Conservation (phyloP, 92 coral and sea anemone species). For the Plumapathes pennacea region DNA sequence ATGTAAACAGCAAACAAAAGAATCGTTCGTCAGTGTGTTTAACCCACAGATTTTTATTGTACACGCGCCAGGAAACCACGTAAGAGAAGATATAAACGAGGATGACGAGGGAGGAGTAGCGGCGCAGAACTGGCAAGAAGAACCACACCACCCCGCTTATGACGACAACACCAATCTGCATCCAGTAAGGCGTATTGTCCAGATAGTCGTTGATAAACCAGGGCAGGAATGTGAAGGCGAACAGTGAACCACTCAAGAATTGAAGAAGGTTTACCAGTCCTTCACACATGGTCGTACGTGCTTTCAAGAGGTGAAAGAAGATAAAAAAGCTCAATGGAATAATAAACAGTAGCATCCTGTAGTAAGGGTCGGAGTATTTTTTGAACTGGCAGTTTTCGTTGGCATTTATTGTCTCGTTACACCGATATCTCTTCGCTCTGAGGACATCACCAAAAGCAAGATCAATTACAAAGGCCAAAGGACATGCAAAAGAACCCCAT, state of each 20-base stretch:
- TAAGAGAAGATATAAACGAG: conserved; percentile 18
- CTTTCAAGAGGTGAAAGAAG: no score
- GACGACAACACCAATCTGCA: background rate
- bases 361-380: no score
- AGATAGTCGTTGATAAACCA: conserved; percentile 23
- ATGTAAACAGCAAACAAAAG: conserved; percentile 21
- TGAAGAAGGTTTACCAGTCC: no score
- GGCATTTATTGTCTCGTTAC: no score
- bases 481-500: no score
- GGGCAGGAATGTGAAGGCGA: conserved; percentile 39
- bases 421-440: no score
- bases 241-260: conserved; percentile 9
- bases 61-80: conserved; percentile 40
- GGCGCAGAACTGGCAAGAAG: conserved; percentile 37
- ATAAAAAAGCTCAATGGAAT: no score
- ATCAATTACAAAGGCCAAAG: no score
- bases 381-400: no score
- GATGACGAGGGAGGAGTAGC: conserved; percentile 18
- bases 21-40: conserved; percentile 26
- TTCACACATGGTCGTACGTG: no score
- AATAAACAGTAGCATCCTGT: no score
- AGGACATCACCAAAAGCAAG: no score
- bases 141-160: conserved; percentile 12
- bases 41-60: conserved; percentile 5
- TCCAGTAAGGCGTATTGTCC: background rate